These are phyloP conservation scores for Poeciliopsis retropinna DNA, from an alignment of 2,113 vertebrate genomes.

Conservation along the genomic window DNA sequence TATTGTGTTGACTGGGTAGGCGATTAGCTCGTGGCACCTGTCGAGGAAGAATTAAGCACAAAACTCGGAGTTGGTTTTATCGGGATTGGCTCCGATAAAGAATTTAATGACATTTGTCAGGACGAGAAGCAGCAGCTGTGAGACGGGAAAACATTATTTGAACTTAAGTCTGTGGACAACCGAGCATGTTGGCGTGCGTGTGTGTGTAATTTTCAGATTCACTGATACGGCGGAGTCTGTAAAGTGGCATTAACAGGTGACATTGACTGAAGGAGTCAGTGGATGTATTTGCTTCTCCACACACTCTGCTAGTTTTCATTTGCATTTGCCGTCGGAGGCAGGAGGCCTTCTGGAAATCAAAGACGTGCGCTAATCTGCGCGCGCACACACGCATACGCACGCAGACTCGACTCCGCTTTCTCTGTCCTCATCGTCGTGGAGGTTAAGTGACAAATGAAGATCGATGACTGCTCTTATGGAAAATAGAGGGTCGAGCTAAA, in stretches of 20 bases:
- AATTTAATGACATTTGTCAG: slow-evolving; percentile 71
- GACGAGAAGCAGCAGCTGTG: slow-evolving; percentile 29
- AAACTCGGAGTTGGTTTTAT: slow-evolving; percentile 54
- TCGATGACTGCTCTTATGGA: slow-evolving; percentile 80
- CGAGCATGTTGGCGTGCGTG: slow-evolving; percentile 23
- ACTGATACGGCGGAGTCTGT: slow-evolving; percentile 64
- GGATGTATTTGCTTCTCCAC: slow-evolving; percentile 70
- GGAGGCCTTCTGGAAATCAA: slow-evolving; percentile 78
- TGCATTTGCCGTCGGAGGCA: slow-evolving; percentile 73
- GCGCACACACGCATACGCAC: slow-evolving; percentile 41
- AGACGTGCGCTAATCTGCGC: slow-evolving; percentile 54
- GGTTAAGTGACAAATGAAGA: slow-evolving; percentile 81
- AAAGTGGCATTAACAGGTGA: slow-evolving; percentile 80
- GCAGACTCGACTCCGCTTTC: slow-evolving; percentile 24
- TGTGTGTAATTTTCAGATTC: slow-evolving; percentile 43
- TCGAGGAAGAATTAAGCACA: slow-evolving; percentile 41
- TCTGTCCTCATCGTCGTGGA: slow-evolving; percentile 71
- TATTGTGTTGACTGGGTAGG: slow-evolving; percentile 44
- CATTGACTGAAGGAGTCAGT: slow-evolving; percentile 80
- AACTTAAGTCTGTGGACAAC: slow-evolving; percentile 46
- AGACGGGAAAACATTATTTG: slow-evolving; percentile 20
- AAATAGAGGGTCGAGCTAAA: slow-evolving; percentile 75
- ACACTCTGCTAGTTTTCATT: slow-evolving; percentile 76
- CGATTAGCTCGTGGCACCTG: slow-evolving; percentile 53
- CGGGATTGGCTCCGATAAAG: slow-evolving; percentile 53